These are phyloP conservation scores for Reticulitermes speratus DNA, from an alignment of 1,140 invertebrate genomes.

Conservation along the genomic window DNA sequence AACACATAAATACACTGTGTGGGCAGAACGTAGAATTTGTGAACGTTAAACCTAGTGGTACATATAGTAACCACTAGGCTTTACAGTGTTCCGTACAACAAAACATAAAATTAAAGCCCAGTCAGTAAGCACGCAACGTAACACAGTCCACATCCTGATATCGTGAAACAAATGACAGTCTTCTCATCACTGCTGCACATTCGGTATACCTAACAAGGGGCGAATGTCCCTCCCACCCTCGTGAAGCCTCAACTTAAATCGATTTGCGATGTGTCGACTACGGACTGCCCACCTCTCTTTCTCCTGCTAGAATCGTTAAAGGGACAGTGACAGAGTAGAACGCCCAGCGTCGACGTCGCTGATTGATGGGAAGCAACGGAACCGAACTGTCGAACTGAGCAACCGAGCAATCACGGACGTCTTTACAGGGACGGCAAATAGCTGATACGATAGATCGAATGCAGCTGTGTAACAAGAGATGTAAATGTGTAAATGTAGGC, in stretches of 20 bases:
- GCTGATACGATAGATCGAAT: neutral
- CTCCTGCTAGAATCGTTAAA: neutral
- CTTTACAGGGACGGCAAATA: neutral
- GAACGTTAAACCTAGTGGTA: too few species aligned
- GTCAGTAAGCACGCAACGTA: too few species aligned
- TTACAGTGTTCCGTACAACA: too few species aligned
- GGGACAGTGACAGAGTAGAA: slow-evolving; percentile 3
- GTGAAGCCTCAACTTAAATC: neutral
- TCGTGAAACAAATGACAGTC: too few species aligned
- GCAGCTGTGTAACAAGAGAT: too few species aligned
- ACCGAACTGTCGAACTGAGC: neutral
- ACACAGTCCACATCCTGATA: too few species aligned
- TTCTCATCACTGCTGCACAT: too few species aligned
- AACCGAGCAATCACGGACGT: neutral
- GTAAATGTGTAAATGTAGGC: too few species aligned
- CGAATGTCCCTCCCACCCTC: neutral
- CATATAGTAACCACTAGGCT: too few species aligned
- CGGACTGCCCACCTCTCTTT: neutral
- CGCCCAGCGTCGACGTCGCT: neutral
- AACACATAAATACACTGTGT: too few species aligned
- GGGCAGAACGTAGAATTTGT: too few species aligned
- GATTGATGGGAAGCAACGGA: neutral
- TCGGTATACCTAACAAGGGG: neutral
- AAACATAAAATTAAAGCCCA: too few species aligned
- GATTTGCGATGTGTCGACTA: neutral